Conservation (phyloP, 2,888 invertebrate genomes). For the Acronicta alni region DNA sequence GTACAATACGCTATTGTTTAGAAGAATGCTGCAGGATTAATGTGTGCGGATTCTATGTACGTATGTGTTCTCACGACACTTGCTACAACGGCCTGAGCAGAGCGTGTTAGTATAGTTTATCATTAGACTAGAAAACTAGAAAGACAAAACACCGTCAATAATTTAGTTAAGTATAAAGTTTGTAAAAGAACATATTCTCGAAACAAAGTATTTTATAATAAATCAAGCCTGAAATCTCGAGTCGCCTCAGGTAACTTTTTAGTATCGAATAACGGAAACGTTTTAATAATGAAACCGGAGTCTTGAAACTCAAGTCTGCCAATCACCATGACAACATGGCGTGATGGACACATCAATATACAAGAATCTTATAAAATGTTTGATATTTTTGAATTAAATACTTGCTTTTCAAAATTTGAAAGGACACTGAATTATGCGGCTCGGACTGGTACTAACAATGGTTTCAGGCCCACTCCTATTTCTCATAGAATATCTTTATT, state of each 20-base stretch:
- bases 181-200: too few relatives aligned
- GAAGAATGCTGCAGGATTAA: slow-evolving; percentile 56
- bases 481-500: too few relatives aligned
- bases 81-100: slow-evolving; percentile 26
- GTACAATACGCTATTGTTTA: slow-evolving; percentile 60
- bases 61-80: slow-evolving; percentile 44
- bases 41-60: slow-evolving; percentile 41
- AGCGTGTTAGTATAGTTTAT: slow-evolving; percentile 2
- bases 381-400: not conserved
- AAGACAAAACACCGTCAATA: not conserved
- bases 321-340: not conserved
- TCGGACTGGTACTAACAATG: too few relatives aligned
- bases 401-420: too few relatives aligned
- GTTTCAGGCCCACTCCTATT: too few relatives aligned
- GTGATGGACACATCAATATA: not conserved
- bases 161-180: not conserved
- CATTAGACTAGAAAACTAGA: not conserved
- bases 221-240: not conserved
- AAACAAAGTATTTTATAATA: not conserved
- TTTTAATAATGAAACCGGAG: not conserved
- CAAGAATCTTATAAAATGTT: not conserved
- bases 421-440: too few relatives aligned
- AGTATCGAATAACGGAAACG: not conserved
- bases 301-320: not conserved
- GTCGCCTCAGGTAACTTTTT: not conserved